Percentiles rank a stretch among this genome's conserved stretches.
Evolutionary conservation across 2,797 vertebrate species (phyloP).

Genomic region (Brachymystax lenok): DNA sequence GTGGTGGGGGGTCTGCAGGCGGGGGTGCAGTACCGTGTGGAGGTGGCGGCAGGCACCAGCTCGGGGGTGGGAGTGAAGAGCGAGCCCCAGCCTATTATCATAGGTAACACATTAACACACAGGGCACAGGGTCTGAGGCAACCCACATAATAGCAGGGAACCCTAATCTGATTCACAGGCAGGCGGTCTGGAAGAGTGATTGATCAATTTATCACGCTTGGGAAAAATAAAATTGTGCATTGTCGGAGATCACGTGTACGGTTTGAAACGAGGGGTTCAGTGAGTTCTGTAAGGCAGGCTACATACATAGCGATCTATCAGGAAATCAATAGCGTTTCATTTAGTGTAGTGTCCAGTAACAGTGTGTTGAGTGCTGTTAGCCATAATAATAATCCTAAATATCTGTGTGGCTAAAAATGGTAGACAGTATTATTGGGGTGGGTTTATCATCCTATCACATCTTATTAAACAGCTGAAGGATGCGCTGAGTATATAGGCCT

Average conservation of each 20-base stretch:
- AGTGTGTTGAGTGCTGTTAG: slow-evolving; percentile 73
- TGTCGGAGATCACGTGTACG: slow-evolving; percentile 30
- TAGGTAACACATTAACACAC: slow-evolving; percentile 78
- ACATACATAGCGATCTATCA: slow-evolving; percentile 49
- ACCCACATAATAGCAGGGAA: slow-evolving; percentile 53
- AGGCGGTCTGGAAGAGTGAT: slow-evolving; percentile 35
- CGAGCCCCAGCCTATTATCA: slow-evolving; percentile 91
- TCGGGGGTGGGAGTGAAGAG: slow-evolving; percentile 95
- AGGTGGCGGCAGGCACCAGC: slow-evolving; percentile 95
- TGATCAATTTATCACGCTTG: slow-evolving; percentile 71
- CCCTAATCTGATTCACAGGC: slow-evolving; percentile 54
- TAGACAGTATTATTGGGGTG: slow-evolving; percentile 71
- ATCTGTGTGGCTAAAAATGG: slow-evolving; percentile 71
- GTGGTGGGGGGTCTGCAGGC: slow-evolving; percentile 93
- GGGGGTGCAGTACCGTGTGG: slow-evolving; percentile 92
- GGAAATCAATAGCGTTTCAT: slow-evolving; percentile 78
- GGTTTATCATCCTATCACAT: slow-evolving; percentile 78
- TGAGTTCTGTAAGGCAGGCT: slow-evolving; percentile 17
- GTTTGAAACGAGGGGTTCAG: neutral
- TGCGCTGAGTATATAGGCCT: slow-evolving; percentile 70
- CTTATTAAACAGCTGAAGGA: slow-evolving; percentile 76
- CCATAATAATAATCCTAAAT: slow-evolving; percentile 79
- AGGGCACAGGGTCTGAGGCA: slow-evolving; percentile 38
- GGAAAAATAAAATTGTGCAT: slow-evolving; percentile 56
- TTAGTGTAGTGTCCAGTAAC: slow-evolving; percentile 75